Evolutionary conservation across 1,140 invertebrate genomes (phyloP), one percentile per base, ranked within the genome.

Genomic region (Brachionus paranguensis): DNA sequence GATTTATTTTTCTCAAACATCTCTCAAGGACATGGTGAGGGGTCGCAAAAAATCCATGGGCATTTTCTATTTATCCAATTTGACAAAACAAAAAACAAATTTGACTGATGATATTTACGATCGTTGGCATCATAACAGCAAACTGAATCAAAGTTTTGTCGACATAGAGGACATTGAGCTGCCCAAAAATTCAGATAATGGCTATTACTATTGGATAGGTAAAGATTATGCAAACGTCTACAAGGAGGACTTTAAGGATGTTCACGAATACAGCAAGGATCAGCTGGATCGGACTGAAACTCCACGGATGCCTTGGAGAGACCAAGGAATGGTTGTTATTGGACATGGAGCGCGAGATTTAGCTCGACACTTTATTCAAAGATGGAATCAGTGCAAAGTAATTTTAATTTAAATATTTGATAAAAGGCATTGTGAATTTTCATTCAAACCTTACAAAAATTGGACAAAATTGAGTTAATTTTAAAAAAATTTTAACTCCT

Each of bases 161-260:
- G 72, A 76, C n/a, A 76, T 76, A 45, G 72, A 76, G 27, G 72
- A 60, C 20, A 64, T 81, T 27, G 78, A 81, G 3, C 20, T 64
- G 27, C 53, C 78, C 2, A 60, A 64, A 60, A 68, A 81, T 27
- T 20, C 78, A 0, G 64, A 81, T 29, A 12, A 53, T 64, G 53
- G 64, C 10, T 47, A 87, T 8, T 98, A 97, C 88, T 90, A 96
- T 17, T 99, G 97, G 97, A 92, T 97, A 53, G 97, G 96, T 43
- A 98, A 99, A 89, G 97, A 99, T 89, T 99, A 99, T 87, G 93
- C 93, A 5, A 99, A 99, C 90, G 98, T 97, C 88, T 97, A 99
- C 86, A 93, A 96, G 17, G 97, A 98, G 89, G 97, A 99, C 90
- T 97, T 98, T 89, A 93, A 93, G 84, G 93, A 96, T 83, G 84